Percentiles rank a stretch among this genome's conserved stretches.
These are phyloP conservation scores for Ennomos fuscantarius DNA, from an alignment of 2,888 invertebrate genomes.

Conservation along the genomic window DNA sequence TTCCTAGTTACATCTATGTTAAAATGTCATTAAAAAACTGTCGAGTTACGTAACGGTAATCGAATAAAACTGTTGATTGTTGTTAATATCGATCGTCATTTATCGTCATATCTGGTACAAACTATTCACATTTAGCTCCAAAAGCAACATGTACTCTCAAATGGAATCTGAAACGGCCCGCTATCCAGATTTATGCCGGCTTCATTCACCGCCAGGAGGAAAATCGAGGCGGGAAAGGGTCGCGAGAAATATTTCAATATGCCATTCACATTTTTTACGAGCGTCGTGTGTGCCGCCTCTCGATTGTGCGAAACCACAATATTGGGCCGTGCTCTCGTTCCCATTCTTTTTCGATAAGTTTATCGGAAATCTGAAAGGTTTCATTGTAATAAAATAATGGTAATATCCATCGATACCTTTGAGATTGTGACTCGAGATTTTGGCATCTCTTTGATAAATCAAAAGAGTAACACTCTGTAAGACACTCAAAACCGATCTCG, in stretches of 20 bases:
- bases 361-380: constrained; percentile 53
- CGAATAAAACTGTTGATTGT: background rate
- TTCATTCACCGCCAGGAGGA: constrained; percentile 67
- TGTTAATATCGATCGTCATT: background rate
- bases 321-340: constrained; percentile 63
- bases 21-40: no score
- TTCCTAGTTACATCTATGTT: no score
- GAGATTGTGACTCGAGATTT: constrained; percentile 12
- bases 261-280: constrained; percentile 82
- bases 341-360: constrained; percentile 60
- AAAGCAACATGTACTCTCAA: constrained; percentile 28
- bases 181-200: constrained; percentile 70
- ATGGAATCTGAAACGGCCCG: constrained; percentile 53
- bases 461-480: no score
- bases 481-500: no score
- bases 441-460: background rate
- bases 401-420: constrained; percentile 10
- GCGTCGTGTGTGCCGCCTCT: constrained; percentile 73
- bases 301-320: constrained; percentile 74
- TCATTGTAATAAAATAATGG: constrained; percentile 28
- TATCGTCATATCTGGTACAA: constrained; percentile 14
- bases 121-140: constrained; percentile 20
- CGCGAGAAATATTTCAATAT: constrained; percentile 81
- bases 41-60: background rate
- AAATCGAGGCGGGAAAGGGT: constrained; percentile 74